Base-by-base conservation (phyloP, 1,140 invertebrate genomes). In the Subanguina moxae region DNA sequence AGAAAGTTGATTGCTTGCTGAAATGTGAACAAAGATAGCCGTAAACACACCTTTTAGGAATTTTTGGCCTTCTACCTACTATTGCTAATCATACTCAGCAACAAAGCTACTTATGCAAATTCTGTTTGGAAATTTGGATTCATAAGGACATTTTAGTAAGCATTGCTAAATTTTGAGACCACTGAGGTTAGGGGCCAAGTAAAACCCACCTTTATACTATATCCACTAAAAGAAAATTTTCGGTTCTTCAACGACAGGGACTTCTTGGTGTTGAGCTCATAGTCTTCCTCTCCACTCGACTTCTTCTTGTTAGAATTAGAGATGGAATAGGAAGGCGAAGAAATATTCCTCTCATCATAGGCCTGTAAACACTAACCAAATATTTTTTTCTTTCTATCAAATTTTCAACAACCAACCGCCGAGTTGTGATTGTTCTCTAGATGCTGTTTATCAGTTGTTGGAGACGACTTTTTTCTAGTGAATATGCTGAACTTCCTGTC, bases 401-500 rank as follows among this genome's bases (percentile, higher is more conserved):
- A 61, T 7, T 5, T 30, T 19, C 19, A 30, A 0, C 13, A 66
- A 66, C 38, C 7, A 17, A 19, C 27, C 64, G 72, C 70, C 52
- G 73, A 38, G 11, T 38, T 66, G 48, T 73, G 72, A 48, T 74
- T 74, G 52, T 73, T 74, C 28, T 74, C 73, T 17, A 62, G 57
- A 23, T 52, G 48, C 3, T 69, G 75, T 56, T 82, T 78, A 42
- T 80, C 76, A 21, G 58, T 70, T 43, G 76, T 71, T 21, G 80
- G 80, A 9, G 80, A 73, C 25, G 78, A 79, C 64, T 80, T 80
- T 43, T 82, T 82, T 25, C 80, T 43, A 17, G 80, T 82, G 72
- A 82, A 82, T 45, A 82, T 73, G 65, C 80, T 82, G 32, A 82
- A 62, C 46, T 82, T 82, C 25, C 80, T 64, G 46, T 82, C 80